These are phyloP conservation scores for Temnothorax longispinosus DNA, from an alignment of 1,140 invertebrate species.

Conservation along the genomic window DNA sequence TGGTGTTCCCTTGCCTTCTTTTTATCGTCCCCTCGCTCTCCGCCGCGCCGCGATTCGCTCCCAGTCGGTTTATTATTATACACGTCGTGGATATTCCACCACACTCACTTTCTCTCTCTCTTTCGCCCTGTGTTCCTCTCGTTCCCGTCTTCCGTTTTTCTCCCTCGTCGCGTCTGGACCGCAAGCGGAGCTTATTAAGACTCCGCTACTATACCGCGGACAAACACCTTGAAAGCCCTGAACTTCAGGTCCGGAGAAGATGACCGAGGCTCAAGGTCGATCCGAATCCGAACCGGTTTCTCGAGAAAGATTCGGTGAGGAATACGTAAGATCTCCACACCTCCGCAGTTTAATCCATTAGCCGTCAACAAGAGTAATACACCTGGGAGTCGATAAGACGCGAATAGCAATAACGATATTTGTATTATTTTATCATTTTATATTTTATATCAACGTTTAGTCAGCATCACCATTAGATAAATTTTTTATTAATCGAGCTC, in stretches of 20 bases:
- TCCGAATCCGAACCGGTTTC: slow-evolving; percentile 74
- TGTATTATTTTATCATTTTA: background rate
- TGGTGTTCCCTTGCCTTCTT: slow-evolving; percentile 20
- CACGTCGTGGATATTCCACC: slow-evolving; percentile 41
- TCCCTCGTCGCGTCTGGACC: slow-evolving; percentile 12
- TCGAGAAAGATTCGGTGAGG: slow-evolving; percentile 69
- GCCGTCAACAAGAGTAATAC: slow-evolving; percentile 1
- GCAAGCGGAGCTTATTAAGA: slow-evolving; percentile 67
- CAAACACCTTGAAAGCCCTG: slow-evolving; percentile 70
- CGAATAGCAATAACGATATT: background rate
- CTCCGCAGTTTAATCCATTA: slow-evolving; percentile 56
- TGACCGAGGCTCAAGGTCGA: slow-evolving; percentile 71
- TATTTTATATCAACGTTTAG: background rate
- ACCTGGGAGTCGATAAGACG: background rate
- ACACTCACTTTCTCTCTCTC: background rate
- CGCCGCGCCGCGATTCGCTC: slow-evolving; percentile 28
- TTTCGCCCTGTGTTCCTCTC: background rate
- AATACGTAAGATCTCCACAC: slow-evolving; percentile 67
- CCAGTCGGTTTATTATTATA: slow-evolving; percentile 70
- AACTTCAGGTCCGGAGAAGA: slow-evolving; percentile 67
- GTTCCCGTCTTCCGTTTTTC: background rate
- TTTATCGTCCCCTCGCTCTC: slow-evolving; percentile 50
- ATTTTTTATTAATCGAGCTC: background rate
- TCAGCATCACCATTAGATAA: background rate
- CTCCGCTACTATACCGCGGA: slow-evolving; percentile 35